Percentiles rank a stretch among this genome's conserved stretches.
phyloP scores from a whole-genome alignment of 2,113 vertebrate species.

The Aythya baeri region DNA sequence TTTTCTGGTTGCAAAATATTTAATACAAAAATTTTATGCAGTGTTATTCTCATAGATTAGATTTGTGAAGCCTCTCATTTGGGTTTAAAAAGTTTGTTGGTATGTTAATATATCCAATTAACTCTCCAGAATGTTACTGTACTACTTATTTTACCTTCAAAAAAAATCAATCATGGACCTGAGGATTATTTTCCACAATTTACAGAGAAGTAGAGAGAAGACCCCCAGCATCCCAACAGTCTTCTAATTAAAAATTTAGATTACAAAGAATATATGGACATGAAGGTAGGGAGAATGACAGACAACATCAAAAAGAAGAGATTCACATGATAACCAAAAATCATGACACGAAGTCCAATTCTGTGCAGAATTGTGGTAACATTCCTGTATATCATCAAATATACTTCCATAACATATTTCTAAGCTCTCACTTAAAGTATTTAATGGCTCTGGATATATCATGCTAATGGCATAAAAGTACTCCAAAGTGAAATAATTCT shows the following conservation, averaged over 20 bases:
- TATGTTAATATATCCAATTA: background rate
- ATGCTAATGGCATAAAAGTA: background rate
- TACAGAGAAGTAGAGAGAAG: background rate
- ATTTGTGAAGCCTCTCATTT: background rate
- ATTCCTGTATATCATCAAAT: background rate
- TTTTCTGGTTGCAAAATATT: background rate
- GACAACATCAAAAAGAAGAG: background rate
- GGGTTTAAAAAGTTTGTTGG: background rate
- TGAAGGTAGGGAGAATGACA: background rate
- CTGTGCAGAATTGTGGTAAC: background rate
- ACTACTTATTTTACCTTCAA: background rate
- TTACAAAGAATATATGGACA: background rate
- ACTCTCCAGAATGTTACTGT: background rate
- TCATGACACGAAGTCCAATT: background rate
- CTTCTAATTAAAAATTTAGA: background rate
- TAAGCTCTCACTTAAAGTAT: background rate
- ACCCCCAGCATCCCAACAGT: fast-evolving
- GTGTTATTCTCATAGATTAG: background rate
- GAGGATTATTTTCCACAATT: background rate
- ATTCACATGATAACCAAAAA: background rate
- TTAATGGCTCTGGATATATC: background rate
- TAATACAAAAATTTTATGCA: background rate
- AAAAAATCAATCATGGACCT: background rate
- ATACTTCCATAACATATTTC: background rate
- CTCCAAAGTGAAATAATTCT: background rate